Evolutionary conservation across 2,888 invertebrate genomes (phyloP).

Genomic region (Metalampra italica): DNA sequence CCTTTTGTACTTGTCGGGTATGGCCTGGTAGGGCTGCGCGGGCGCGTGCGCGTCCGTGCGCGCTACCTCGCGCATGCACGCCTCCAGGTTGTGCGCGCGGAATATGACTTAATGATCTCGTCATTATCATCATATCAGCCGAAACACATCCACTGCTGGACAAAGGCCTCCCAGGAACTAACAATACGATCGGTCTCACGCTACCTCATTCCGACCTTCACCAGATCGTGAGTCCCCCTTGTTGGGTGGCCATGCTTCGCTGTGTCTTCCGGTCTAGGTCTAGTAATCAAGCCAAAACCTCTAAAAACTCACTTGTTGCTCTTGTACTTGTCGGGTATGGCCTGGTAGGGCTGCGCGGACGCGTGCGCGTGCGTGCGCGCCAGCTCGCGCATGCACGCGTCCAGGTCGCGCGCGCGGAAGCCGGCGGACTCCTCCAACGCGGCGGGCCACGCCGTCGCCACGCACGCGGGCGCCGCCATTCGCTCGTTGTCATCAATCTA

Average conservation of each 20-base stretch:
- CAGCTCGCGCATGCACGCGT: conserved; percentile 82
- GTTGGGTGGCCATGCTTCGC: too few relatives aligned
- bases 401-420: conserved; percentile 81
- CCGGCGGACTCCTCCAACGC: conserved; percentile 82
- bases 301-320: conserved; percentile 81
- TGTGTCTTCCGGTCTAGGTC: too few relatives aligned
- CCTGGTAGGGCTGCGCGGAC: conserved; percentile 84
- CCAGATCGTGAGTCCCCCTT: too few relatives aligned
- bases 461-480: conserved; percentile 23
- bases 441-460: conserved; percentile 80
- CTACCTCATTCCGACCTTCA: too few relatives aligned
- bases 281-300: too few relatives aligned
- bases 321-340: conserved; percentile 94
- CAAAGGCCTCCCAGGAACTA: too few relatives aligned
- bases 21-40: conserved; percentile 87
- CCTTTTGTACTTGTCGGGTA: conserved; percentile 92
- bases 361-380: conserved; percentile 85
- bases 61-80: conserved; percentile 83
- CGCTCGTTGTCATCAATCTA: background rate
- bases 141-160: too few relatives aligned
- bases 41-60: conserved; percentile 84
- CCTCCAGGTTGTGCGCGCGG: conserved; percentile 77
- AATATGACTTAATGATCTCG: too few relatives aligned
- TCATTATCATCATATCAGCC: too few relatives aligned
- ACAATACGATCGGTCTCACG: too few relatives aligned